A percentile compares a stretch with the other conserved stretches of the same genome.
phyloP scores from a whole-genome alignment of 64 coral and sea anemone genomes.

The Stylophora pistillata region DNA sequence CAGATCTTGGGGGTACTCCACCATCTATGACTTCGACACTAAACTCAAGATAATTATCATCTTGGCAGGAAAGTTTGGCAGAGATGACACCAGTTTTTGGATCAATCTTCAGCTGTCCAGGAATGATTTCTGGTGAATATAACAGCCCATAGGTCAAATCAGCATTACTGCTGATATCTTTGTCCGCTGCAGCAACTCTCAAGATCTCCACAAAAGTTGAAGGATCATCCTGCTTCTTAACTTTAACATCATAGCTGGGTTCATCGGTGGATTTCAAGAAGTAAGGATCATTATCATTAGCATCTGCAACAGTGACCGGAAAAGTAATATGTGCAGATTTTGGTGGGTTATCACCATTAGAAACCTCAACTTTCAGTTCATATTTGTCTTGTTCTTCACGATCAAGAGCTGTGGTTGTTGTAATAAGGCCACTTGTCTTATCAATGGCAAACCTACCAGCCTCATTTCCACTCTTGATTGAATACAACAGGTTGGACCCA shows the following conservation, averaged over 20 bases:
- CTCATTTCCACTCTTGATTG: constrained; percentile 71
- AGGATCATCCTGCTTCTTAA: constrained; percentile 43
- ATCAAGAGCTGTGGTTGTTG: constrained; percentile 60
- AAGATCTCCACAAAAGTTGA: constrained; percentile 7
- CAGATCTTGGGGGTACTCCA: constrained; percentile 36
- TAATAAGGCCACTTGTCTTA: constrained; percentile 63
- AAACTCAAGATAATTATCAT: constrained; percentile 44
- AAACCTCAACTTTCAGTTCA: constrained; percentile 56
- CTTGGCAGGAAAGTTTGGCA: constrained; percentile 39
- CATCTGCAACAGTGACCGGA: constrained; percentile 71
- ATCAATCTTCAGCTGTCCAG: constrained; percentile 53
- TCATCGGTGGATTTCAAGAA: constrained; percentile 44
- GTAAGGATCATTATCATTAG: constrained; percentile 70
- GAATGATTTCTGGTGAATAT: not conserved
- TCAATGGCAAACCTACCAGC: constrained; percentile 68
- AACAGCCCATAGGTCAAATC: constrained; percentile 62
- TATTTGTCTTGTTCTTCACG: constrained; percentile 44
- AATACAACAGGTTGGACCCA: constrained; percentile 68
- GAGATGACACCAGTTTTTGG: constrained; percentile 65
- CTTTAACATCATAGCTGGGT: not conserved
- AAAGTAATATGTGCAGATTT: constrained; percentile 61
- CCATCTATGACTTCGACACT: constrained; percentile 62
- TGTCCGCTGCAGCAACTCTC: constrained; percentile 53
- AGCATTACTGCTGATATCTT: constrained; percentile 72
- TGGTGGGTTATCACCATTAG: constrained; percentile 48